Evolutionary conservation across 2,113 vertebrate species (phyloP).

Genomic region (Riparia riparia): DNA sequence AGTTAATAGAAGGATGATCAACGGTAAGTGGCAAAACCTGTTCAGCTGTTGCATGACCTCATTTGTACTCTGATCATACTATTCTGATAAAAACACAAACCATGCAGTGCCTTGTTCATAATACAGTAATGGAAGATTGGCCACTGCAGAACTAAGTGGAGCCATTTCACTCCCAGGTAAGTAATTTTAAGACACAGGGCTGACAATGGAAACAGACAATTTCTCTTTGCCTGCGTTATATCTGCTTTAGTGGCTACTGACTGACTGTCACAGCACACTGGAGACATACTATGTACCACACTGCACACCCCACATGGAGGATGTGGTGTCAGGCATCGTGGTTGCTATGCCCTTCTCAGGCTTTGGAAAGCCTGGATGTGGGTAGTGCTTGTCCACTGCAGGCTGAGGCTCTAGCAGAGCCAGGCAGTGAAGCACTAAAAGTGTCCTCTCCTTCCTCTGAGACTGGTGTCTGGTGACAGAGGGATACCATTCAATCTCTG

Average conservation of each 20-base stretch:
- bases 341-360: not conserved
- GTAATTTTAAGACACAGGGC: not conserved
- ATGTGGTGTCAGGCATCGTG: not conserved
- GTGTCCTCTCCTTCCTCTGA: not conserved
- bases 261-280: not conserved
- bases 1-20: not conserved
- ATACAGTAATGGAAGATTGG: not conserved
- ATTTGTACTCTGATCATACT: not conserved
- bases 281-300: not conserved
- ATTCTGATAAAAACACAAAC: not conserved
- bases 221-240: not conserved
- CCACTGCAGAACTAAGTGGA: not conserved
- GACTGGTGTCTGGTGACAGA: not conserved
- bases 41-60: not conserved
- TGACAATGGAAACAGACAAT: not conserved
- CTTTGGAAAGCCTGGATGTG: not conserved
- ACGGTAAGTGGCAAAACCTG: not conserved
- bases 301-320: not conserved
- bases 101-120: not conserved
- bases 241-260: not conserved
- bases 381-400: rapidly evolving
- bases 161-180: not conserved
- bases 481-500: not conserved
- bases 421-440: not conserved
- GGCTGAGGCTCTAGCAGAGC: not conserved